phyloP scores from a whole-genome alignment of 2,888 invertebrate genomes.

The Pachycephus smyrnensis region DNA sequence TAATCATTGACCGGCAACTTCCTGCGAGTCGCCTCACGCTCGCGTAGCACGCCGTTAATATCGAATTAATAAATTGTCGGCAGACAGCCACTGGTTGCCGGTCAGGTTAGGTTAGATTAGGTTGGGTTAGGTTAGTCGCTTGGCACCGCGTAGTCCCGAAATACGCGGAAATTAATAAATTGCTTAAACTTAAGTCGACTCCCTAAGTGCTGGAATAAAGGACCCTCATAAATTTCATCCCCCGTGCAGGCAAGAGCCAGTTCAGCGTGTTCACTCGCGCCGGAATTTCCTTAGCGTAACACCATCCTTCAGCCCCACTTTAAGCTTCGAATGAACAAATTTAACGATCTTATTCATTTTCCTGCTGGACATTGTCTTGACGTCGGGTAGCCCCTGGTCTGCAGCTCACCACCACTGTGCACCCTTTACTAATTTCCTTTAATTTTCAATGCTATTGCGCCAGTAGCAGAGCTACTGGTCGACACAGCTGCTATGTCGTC shows the following conservation, averaged over 20 bases:
- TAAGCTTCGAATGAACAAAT: no score
- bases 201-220: constrained; percentile 56
- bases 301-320: no score
- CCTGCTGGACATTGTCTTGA: no score
- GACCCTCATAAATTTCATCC: constrained; percentile 61
- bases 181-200: constrained; percentile 58
- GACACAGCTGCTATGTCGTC: no score
- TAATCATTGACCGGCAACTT: no score
- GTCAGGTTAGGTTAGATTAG: neutral
- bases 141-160: constrained; percentile 33
- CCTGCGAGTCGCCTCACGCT: no score
- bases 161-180: constrained; percentile 62
- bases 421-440: no score
- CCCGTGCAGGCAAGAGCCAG: constrained; percentile 33
- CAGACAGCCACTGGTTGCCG: neutral
- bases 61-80: constrained; percentile 1
- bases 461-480: no score
- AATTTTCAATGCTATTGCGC: no score
- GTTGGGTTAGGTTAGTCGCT: constrained; percentile 12
- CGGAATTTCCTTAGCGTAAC: neutral
- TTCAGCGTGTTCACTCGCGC: constrained; percentile 19
- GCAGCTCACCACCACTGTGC: no score
- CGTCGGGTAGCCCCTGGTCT: no score
- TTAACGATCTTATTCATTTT: no score
- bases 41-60: neutral